phyloP scores from a whole-genome alignment of 2,797 vertebrate genomes.

The Holocentrus rufus region DNA sequence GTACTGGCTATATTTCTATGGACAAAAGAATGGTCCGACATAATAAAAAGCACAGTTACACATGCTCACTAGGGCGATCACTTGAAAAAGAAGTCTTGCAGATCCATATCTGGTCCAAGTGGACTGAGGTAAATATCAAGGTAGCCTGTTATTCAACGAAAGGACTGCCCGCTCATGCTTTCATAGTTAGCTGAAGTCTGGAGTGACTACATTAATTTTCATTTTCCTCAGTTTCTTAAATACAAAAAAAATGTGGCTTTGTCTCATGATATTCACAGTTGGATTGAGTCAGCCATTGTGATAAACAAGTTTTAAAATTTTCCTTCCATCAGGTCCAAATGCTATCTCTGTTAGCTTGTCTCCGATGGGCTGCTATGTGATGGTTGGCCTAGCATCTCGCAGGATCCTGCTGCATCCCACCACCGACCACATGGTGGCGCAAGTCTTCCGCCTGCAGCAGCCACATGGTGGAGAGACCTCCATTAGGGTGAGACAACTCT shows the following conservation, averaged over 20 bases:
- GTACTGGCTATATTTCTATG: no score
- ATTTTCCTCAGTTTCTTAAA: neutral
- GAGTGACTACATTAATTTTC: neutral
- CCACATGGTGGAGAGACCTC: slow-evolving; percentile 98
- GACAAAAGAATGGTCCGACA: no score
- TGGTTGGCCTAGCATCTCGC: slow-evolving; percentile 97
- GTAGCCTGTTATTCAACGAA: no score
- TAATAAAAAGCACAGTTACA: no score
- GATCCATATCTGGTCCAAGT: no score
- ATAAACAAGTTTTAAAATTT: neutral
- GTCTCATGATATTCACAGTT: no score
- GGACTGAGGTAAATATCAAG: no score
- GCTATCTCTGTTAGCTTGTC: slow-evolving; percentile 98
- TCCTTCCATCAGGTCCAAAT: slow-evolving; percentile 87
- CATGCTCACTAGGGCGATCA: no score
- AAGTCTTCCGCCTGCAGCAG: slow-evolving; percentile 98
- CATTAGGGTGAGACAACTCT: slow-evolving; percentile 88
- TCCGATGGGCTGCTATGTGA: slow-evolving; percentile 97
- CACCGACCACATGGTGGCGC: slow-evolving; percentile 99
- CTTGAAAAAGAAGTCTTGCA: no score
- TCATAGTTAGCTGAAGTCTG: neutral
- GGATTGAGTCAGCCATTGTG: no score
- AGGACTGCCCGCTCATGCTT: no score
- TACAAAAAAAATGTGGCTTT: no score
- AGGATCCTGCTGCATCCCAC: slow-evolving; percentile 96